Conservation (phyloP, 2,113 vertebrate genomes). For the Paramisgurnus dabryanus region DNA sequence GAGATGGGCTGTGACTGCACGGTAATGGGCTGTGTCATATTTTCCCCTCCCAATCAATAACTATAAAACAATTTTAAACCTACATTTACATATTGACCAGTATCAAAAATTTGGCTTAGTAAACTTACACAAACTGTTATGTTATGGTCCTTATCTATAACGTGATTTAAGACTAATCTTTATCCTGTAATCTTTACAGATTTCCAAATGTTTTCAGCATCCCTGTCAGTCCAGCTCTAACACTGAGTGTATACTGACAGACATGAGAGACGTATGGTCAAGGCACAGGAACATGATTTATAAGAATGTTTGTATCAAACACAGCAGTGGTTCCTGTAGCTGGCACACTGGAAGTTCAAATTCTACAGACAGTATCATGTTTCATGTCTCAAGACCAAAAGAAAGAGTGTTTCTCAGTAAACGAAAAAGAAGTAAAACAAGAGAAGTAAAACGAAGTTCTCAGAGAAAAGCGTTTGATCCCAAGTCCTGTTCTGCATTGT, state of each 20-base stretch:
- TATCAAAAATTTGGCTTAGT: too few relatives aligned
- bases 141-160: too few relatives aligned
- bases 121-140: too few relatives aligned
- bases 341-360: constrained; percentile 81
- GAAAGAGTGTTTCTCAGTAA: background rate
- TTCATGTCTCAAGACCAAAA: constrained; percentile 77
- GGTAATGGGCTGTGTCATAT: constrained; percentile 66
- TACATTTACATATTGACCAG: too few relatives aligned
- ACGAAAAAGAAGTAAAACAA: too few relatives aligned
- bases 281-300: constrained; percentile 80
- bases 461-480: too few relatives aligned
- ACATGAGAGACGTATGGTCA: constrained; percentile 80
- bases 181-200: constrained; percentile 69
- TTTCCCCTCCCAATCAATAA: background rate
- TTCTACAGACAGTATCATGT: constrained; percentile 82
- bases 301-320: constrained; percentile 85
- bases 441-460: too few relatives aligned
- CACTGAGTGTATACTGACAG: constrained; percentile 90
- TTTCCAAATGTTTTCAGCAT: constrained; percentile 83
- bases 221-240: constrained; percentile 77
- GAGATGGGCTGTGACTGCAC: constrained; percentile 90
- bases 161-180: constrained; percentile 20
- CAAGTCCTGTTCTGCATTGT: too few relatives aligned
- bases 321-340: constrained; percentile 82
- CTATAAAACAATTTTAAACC: background rate